A percentile compares a stretch with the other conserved stretches of the same genome.
These are phyloP conservation scores for Dipodomys stephensi DNA, from an alignment of 2,113 vertebrate genomes.

Conservation along the genomic window DNA sequence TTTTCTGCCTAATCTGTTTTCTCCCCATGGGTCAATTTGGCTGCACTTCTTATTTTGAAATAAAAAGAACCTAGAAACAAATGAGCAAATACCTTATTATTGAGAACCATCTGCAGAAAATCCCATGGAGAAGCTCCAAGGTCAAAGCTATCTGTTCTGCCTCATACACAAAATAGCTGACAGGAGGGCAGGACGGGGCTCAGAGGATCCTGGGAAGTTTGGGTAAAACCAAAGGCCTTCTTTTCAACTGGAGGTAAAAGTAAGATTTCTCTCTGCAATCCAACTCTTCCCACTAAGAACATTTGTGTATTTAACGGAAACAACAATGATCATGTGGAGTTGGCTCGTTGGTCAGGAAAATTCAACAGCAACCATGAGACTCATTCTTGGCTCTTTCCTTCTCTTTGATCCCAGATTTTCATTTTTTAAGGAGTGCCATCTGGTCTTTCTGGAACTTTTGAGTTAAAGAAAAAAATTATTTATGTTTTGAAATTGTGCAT, in stretches of 20 bases:
- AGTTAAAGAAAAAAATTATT: slow-evolving; percentile 72
- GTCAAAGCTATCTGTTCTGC: slow-evolving; percentile 72
- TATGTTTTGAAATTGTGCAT: slow-evolving; percentile 69
- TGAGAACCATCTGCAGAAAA: slow-evolving; percentile 72
- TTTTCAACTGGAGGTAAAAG: slow-evolving; percentile 25
- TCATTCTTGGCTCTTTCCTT: slow-evolving; percentile 65
- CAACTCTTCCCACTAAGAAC: slow-evolving; percentile 12
- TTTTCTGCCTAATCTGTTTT: slow-evolving; percentile 78
- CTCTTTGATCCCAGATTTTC: slow-evolving; percentile 65
- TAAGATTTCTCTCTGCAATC: slow-evolving; percentile 34
- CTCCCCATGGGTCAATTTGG: slow-evolving; percentile 74
- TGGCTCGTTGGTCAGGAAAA: slow-evolving; percentile 51
- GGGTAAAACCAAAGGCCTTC: slow-evolving; percentile 27
- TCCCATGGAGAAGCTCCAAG: slow-evolving; percentile 57
- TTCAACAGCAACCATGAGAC: slow-evolving; percentile 50
- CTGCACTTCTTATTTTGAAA: slow-evolving; percentile 78
- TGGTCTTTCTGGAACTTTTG: slow-evolving; percentile 80
- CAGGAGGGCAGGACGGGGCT: not conserved
- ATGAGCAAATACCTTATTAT: slow-evolving; percentile 77
- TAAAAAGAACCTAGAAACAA: slow-evolving; percentile 73
- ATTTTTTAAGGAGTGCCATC: slow-evolving; percentile 68
- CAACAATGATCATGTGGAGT: slow-evolving; percentile 21
- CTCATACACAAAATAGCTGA: slow-evolving; percentile 41
- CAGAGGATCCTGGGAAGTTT: not conserved
- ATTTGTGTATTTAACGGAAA: slow-evolving; percentile 68